A percentile compares a stretch with the other conserved stretches of the same genome.
Conservation (phyloP, 2,888 invertebrate genomes). For the Dexiosoma caninum region DNA sequence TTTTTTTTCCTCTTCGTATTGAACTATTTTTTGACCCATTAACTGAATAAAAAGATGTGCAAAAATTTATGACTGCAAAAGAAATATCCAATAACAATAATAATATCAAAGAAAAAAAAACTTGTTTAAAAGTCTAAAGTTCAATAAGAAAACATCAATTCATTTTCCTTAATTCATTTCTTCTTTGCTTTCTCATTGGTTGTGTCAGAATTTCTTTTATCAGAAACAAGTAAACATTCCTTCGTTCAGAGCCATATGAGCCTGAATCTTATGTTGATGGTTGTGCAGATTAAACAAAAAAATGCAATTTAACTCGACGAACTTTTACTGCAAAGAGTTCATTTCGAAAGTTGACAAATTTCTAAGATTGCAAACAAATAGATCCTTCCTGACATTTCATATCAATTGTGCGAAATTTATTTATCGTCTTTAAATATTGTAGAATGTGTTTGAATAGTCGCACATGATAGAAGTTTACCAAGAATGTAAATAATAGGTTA, state of each 20-base stretch:
- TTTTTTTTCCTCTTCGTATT: neutral
- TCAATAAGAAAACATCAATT: slow-evolving; percentile 17
- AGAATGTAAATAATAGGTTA: neutral
- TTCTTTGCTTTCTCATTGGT: neutral
- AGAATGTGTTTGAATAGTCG: neutral
- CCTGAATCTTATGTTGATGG: slow-evolving; percentile 19
- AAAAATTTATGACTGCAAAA: slow-evolving; percentile 19
- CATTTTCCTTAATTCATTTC: neutral
- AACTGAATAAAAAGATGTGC: slow-evolving; percentile 17
- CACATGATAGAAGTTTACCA: neutral
- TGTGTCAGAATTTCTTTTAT: slow-evolving; percentile 29
- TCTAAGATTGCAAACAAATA: neutral
- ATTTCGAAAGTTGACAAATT: slow-evolving; percentile 20
- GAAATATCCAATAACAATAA: slow-evolving; percentile 20
- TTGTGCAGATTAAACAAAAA: slow-evolving; percentile 26
- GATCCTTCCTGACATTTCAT: neutral
- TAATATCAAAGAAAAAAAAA: neutral
- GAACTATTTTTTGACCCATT: slow-evolving; percentile 46
- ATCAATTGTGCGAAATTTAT: neutral
- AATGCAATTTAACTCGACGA: slow-evolving; percentile 5
- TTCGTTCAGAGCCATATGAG: neutral
- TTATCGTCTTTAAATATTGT: neutral
- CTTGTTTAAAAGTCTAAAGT: slow-evolving; percentile 15
- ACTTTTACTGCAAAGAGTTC: slow-evolving; percentile 15
- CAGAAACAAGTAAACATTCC: neutral